Percentiles rank a stretch among this genome's conserved stretches.
These are phyloP conservation scores for Eupelmus urozonus DNA, from an alignment of 2,888 invertebrate species.

Conservation along the genomic window DNA sequence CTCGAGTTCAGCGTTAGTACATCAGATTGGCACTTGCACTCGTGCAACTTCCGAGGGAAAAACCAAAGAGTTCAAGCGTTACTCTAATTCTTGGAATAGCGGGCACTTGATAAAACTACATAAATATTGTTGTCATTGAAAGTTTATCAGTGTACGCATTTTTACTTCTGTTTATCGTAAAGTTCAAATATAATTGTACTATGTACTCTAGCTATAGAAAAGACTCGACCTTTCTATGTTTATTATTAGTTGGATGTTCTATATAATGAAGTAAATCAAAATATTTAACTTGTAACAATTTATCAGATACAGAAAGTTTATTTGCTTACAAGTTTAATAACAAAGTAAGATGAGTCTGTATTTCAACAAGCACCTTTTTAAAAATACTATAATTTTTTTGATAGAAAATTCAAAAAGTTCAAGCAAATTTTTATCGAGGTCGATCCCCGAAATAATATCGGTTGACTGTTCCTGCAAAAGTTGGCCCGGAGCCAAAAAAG, in stretches of 20 bases:
- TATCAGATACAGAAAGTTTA: too few relatives aligned
- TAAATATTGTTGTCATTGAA: conserved; percentile 24
- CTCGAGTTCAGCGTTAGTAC: background rate
- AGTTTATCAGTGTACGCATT: background rate
- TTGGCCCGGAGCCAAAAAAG: conserved; percentile 32
- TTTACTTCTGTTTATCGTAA: conserved; percentile 4
- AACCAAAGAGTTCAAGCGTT: background rate
- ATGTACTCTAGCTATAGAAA: too few relatives aligned
- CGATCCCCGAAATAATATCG: conserved; percentile 23
- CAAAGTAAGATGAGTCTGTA: too few relatives aligned
- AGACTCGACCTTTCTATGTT: too few relatives aligned
- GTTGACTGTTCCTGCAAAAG: conserved; percentile 17
- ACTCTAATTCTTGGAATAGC: background rate
- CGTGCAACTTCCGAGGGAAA: conserved; percentile 1
- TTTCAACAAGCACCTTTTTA: too few relatives aligned
- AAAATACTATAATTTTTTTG: background rate
- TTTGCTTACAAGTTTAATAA: too few relatives aligned
- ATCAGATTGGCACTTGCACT: conserved; percentile 10
- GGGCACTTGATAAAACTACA: background rate
- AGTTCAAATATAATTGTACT: background rate
- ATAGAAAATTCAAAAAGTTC: background rate
- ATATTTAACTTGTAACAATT: too few relatives aligned
- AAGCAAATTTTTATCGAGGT: conserved; percentile 28
- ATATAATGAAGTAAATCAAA: too few relatives aligned
- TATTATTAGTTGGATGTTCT: too few relatives aligned